Conservation (phyloP, 1,140 invertebrate species). For the Cherax destructor region DNA sequence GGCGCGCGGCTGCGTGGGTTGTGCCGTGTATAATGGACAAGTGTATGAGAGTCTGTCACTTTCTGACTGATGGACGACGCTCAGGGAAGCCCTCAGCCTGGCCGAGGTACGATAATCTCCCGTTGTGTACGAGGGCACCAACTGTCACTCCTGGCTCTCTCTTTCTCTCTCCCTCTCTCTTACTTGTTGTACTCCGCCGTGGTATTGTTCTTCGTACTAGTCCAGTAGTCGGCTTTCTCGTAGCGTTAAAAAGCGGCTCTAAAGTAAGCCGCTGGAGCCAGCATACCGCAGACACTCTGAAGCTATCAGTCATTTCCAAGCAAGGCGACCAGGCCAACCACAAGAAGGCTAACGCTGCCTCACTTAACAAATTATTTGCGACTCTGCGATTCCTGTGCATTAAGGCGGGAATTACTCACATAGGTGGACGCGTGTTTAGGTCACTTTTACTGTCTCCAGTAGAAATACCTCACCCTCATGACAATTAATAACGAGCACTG, state of each 20-base stretch:
- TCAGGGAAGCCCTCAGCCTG: conserved; percentile 42
- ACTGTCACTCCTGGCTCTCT: conserved; percentile 1
- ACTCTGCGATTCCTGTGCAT: conserved; percentile 40
- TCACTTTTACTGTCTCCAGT: conserved; percentile 11
- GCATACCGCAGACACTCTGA: conserved; percentile 42
- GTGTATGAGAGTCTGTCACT: conserved; percentile 66
- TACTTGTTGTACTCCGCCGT: background rate
- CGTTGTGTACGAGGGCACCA: background rate
- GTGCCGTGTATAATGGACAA: conserved; percentile 62
- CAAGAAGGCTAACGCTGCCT: conserved; percentile 33
- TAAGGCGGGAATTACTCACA: conserved; percentile 42
- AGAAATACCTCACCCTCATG: conserved; percentile 61
- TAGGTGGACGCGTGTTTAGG: conserved; percentile 16
- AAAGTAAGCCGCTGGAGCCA: conserved; percentile 13
- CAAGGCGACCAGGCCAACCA: conserved; percentile 33
- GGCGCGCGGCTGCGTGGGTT: conserved; percentile 1
- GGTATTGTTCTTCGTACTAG: conserved; percentile 1
- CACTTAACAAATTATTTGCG: conserved; percentile 39
- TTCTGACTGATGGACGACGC: conserved; percentile 65
- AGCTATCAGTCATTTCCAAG: conserved; percentile 60
- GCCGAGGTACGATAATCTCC: conserved; percentile 54
- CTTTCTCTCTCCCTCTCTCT: background rate
- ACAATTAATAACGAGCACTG: conserved; percentile 64
- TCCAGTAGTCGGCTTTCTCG: conserved; percentile 26
- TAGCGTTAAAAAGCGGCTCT: background rate